phyloP scores from a whole-genome alignment of 1,140 invertebrate species.

The Lordiphosa clarofinis region DNA sequence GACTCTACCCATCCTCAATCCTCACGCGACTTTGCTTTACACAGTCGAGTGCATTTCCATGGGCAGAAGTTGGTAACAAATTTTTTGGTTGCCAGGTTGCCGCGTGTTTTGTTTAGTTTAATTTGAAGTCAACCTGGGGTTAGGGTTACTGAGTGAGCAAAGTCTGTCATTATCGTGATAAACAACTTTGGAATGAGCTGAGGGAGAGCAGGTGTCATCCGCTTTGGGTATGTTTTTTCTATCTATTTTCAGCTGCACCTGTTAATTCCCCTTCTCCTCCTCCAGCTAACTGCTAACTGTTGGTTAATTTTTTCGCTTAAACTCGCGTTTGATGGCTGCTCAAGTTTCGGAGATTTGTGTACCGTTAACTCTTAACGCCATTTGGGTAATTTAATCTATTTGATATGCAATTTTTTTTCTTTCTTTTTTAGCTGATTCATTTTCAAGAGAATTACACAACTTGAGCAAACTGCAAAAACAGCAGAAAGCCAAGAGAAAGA shows the following conservation, averaged over 20 bases:
- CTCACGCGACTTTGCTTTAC: slow-evolving; percentile 52
- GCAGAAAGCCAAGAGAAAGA: slow-evolving; percentile 10
- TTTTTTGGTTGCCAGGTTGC: slow-evolving; percentile 30
- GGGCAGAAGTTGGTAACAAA: slow-evolving; percentile 34
- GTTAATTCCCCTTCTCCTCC: no score
- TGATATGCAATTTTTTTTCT: slow-evolving; percentile 8
- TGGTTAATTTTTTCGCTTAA: no score
- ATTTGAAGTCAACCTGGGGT: slow-evolving; percentile 39
- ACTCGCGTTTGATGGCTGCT: slow-evolving; percentile 3
- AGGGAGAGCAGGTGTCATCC: slow-evolving; percentile 66
- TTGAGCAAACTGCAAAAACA: slow-evolving; percentile 6
- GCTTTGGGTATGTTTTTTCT: slow-evolving; percentile 18
- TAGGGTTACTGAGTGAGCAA: slow-evolving; percentile 22
- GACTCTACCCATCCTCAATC: slow-evolving; percentile 33
- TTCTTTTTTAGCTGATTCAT: slow-evolving; percentile 62
- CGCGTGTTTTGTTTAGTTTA: slow-evolving; percentile 26
- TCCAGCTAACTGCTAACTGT: no score
- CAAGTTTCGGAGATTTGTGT: slow-evolving; percentile 30
- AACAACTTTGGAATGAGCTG: slow-evolving; percentile 37
- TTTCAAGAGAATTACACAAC: slow-evolving; percentile 55
- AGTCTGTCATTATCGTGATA: slow-evolving; percentile 60
- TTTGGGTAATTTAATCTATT: slow-evolving; percentile 45
- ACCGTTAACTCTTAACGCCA: slow-evolving; percentile 49
- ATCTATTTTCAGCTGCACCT: slow-evolving; percentile 2
- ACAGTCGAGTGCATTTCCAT: slow-evolving; percentile 64